A percentile compares a stretch with the other conserved stretches of the same genome.
phyloP scores from a whole-genome alignment of 2,888 invertebrate genomes.

The Machimus rusticus region DNA sequence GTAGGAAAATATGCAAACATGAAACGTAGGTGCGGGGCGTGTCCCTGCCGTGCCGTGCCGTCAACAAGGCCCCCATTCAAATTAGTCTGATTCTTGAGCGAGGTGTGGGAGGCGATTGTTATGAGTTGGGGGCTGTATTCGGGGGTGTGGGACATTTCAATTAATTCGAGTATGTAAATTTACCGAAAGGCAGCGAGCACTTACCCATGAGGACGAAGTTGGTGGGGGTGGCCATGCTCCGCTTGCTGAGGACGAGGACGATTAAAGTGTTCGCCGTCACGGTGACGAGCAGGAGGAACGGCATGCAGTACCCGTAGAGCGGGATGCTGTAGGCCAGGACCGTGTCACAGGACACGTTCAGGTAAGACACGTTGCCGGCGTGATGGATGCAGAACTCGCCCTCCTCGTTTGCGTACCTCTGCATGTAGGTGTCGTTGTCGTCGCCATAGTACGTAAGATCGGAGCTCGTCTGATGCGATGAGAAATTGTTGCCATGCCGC shows the following conservation, averaged over 20 bases:
- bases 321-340: constrained; percentile 59
- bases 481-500: constrained; percentile 34
- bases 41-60: neutral
- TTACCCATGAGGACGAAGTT: constrained; percentile 85
- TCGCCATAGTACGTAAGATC: neutral
- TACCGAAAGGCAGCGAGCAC: constrained; percentile 48
- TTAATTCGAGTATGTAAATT: constrained; percentile 2
- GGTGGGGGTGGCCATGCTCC: constrained; percentile 90
- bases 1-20: neutral
- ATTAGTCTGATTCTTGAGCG: neutral
- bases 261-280: constrained; percentile 91
- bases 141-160: neutral
- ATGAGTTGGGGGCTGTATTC: neutral
- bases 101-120: neutral
- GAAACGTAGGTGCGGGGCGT: neutral
- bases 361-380: constrained; percentile 55
- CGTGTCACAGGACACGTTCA: constrained; percentile 62
- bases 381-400: constrained; percentile 53
- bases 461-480: neutral
- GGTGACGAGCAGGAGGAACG: constrained; percentile 84
- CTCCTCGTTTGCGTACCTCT: constrained; percentile 33
- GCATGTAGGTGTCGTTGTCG: constrained; percentile 39
- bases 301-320: constrained; percentile 66
- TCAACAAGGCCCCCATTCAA: neutral
- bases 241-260: constrained; percentile 86